These are phyloP conservation scores for Euura lappo DNA, from an alignment of 1,140 invertebrate species.

Conservation along the genomic window DNA sequence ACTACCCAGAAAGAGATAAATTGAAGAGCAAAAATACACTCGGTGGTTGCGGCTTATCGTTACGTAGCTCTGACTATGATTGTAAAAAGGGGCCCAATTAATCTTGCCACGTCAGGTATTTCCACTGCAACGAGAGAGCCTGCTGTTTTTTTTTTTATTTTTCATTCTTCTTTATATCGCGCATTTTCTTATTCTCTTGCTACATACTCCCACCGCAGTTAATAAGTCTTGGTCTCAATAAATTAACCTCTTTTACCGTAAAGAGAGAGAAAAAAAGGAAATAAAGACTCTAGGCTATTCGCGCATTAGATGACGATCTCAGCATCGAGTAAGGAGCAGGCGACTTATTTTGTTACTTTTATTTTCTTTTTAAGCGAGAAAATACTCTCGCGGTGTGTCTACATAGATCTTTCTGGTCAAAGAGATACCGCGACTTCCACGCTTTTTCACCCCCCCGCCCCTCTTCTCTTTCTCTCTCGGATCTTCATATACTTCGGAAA, in stretches of 20 bases:
- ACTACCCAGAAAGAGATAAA: no score
- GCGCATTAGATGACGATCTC: background rate
- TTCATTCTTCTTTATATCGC: no score
- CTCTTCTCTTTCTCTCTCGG: background rate
- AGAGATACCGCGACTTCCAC: background rate
- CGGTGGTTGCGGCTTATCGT: background rate
- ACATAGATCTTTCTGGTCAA: no score
- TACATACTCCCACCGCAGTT: no score
- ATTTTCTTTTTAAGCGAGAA: background rate
- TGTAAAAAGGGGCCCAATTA: background rate
- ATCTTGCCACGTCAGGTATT: background rate
- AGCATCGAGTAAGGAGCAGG: background rate
- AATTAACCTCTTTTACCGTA: background rate
- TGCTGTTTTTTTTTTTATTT: no score
- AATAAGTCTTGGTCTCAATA: slow-evolving; percentile 1
- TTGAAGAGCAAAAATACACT: background rate
- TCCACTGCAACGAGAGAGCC: background rate
- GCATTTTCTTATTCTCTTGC: no score
- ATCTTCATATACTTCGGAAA: no score
- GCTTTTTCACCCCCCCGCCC: background rate
- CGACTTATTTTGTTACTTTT: background rate
- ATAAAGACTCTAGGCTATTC: background rate
- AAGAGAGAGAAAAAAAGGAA: background rate
- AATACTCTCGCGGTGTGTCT: background rate
- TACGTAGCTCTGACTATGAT: no score